Base-by-base conservation (phyloP, 2,113 vertebrate species). In the Phycodurus eques region DNA sequence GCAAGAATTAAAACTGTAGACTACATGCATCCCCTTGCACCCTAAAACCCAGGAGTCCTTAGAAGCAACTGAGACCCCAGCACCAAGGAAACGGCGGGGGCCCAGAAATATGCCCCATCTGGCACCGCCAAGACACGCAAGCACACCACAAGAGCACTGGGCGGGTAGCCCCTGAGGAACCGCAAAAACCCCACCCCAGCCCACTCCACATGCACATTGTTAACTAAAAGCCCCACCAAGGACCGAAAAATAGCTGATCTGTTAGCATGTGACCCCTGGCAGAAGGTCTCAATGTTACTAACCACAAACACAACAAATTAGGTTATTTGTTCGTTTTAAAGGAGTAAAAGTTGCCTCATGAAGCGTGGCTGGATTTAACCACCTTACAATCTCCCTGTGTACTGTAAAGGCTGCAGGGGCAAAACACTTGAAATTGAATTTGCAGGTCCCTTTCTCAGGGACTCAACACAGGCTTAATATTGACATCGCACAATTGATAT, bases 401-500 rank as follows among this genome's bases (percentile, higher is more conserved):
- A 42, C 19, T 14, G 59, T 2, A n/a, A 47, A 66, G 49, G 33
- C 63, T 56, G 10, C 31, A n/a, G 42, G 22, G 49, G n/a, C 33
- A 61, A 31, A 54, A 11, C 33, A 11, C 67, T 64, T 53, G 4
- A 49, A 73, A 81, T 72, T 64, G 71, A 82, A 73, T 66, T 33
- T 64, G 51, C 63, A 17, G 53, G 72, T 75, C 68, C 69, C 71
- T 67, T 65, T 44, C 70, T 46, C 62, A n/a, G 49, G 35, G 67
- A 35, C 49, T 68, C 67, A 14, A 56, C 59, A 44, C 13, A 39
- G 57, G 44, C 39, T 70, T 74, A 72, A 82, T 78, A 73, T 39
- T 78, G 74, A 80, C 76, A 79, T 77, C 67, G 71, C 74, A 67
- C 67, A 74, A 81, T 67, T 81, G 82, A 80, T 86, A 76, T 87